Conservation (phyloP, 2,113 vertebrate genomes). For the Varanus komodoensis region DNA sequence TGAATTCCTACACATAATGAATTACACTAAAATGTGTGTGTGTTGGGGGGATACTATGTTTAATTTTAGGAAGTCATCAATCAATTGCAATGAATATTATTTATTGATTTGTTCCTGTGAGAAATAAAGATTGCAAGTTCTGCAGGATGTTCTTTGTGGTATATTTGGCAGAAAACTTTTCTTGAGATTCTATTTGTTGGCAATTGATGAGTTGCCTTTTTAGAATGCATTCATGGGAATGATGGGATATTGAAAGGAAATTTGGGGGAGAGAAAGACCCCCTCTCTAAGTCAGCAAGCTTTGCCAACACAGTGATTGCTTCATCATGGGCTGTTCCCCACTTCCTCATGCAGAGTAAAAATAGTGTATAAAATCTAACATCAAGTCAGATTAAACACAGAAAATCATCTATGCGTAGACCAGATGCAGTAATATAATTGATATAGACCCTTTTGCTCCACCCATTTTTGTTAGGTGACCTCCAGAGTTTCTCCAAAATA, state of each 20-base stretch:
- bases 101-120: not conserved
- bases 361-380: not conserved
- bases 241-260: too few relatives aligned
- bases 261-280: too few relatives aligned
- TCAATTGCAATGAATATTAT: slow-evolving; percentile 24
- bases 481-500: not conserved
- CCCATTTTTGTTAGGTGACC: too few relatives aligned
- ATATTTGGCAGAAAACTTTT: not conserved
- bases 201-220: not conserved
- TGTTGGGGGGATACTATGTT: not conserved
- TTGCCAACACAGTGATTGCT: not conserved
- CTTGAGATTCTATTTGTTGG: not conserved
- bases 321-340: not conserved
- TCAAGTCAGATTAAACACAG: not conserved
- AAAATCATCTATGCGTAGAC: not conserved
- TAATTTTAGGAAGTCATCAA: slow-evolving; percentile 15
- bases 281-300: not conserved
- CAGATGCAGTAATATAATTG: not conserved
- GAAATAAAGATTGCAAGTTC: not conserved
- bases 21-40: not conserved
- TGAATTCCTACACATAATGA: slow-evolving; percentile 14
- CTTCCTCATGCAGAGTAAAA: not conserved
- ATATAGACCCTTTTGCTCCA: too few relatives aligned
- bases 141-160: not conserved
- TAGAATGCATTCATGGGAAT: not conserved